A percentile compares a stretch with the other conserved stretches of the same genome.
phyloP scores from a whole-genome alignment of 1,140 invertebrate genomes.

The Chrysomallon squamiferum region DNA sequence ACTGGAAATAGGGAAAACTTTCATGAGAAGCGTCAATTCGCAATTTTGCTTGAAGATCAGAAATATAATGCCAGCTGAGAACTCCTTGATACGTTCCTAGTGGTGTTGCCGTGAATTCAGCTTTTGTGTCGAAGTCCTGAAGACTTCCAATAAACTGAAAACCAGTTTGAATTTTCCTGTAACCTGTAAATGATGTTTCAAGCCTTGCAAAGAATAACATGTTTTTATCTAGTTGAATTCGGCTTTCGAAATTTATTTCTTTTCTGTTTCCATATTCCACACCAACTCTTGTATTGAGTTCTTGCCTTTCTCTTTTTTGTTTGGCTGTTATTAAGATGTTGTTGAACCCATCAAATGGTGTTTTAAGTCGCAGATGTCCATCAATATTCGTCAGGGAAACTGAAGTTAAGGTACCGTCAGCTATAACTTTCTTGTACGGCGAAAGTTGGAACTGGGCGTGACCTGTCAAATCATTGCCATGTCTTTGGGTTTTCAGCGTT shows the following conservation, averaged over 20 bases:
- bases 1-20: constrained; percentile 13
- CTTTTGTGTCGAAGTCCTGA: constrained; percentile 18
- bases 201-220: constrained; percentile 3
- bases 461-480: constrained; percentile 5
- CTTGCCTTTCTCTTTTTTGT: constrained; percentile 6
- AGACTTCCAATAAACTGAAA: constrained; percentile 12
- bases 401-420: constrained; percentile 8
- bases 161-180: constrained; percentile 18
- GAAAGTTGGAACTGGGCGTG: constrained; percentile 11
- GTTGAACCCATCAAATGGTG: constrained; percentile 16
- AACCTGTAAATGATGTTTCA: constrained; percentile 11
- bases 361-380: constrained; percentile 15
- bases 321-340: constrained; percentile 12
- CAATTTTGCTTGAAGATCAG: constrained; percentile 21
- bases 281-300: constrained; percentile 6
- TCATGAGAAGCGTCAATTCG: constrained; percentile 31
- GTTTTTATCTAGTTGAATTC: background rate
- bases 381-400: constrained; percentile 2
- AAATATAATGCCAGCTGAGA: constrained; percentile 11
- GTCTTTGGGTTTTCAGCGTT: constrained; percentile 6
- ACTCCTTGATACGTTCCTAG: constrained; percentile 15
- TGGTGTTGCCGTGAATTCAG: constrained; percentile 25
- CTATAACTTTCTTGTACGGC: background rate
- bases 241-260: constrained; percentile 7
- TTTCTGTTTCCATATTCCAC: constrained; percentile 17